Percentiles rank a stretch among this genome's conserved stretches.
phyloP scores from a whole-genome alignment of 2,888 invertebrate genomes.

The Zaprionus lineosus region DNA sequence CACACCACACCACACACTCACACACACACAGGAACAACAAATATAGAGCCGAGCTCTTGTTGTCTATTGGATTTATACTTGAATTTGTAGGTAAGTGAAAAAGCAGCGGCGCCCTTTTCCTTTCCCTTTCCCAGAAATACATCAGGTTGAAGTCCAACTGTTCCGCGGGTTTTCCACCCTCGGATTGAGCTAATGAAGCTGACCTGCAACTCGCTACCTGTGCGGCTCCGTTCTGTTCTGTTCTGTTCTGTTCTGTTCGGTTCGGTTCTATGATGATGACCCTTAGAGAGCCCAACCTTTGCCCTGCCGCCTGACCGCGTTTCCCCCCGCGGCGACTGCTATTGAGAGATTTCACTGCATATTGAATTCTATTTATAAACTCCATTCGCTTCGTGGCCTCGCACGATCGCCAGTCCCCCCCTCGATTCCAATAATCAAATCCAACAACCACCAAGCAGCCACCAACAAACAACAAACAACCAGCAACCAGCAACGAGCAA shows the following conservation, averaged over 20 bases:
- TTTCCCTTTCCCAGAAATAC: conserved; percentile 46
- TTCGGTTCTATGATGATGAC: too few relatives aligned
- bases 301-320: conserved; percentile 27
- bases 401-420: conserved; percentile 28
- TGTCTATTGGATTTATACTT: conserved; percentile 63
- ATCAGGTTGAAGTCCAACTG: conserved; percentile 25
- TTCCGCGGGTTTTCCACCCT: conserved; percentile 57
- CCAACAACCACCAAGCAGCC: too few relatives aligned
- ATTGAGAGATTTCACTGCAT: conserved; percentile 58
- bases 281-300: not conserved
- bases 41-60: not conserved
- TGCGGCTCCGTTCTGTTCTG: too few relatives aligned
- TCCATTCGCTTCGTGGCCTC: conserved; percentile 13
- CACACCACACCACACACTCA: conserved; percentile 6
- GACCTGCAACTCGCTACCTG: conserved; percentile 63
- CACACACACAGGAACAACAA: not conserved
- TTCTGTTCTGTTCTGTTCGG: too few relatives aligned
- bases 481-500: too few relatives aligned
- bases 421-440: too few relatives aligned
- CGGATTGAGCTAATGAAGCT: conserved; percentile 52
- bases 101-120: conserved; percentile 35
- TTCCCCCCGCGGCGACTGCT: conserved; percentile 37
- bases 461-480: too few relatives aligned
- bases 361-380: conserved; percentile 73
- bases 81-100: conserved; percentile 43